A percentile compares a stretch with the other conserved stretches of the same genome.
phyloP scores from a whole-genome alignment of 2,888 invertebrate genomes.

The Sarcophaga carnaria region DNA sequence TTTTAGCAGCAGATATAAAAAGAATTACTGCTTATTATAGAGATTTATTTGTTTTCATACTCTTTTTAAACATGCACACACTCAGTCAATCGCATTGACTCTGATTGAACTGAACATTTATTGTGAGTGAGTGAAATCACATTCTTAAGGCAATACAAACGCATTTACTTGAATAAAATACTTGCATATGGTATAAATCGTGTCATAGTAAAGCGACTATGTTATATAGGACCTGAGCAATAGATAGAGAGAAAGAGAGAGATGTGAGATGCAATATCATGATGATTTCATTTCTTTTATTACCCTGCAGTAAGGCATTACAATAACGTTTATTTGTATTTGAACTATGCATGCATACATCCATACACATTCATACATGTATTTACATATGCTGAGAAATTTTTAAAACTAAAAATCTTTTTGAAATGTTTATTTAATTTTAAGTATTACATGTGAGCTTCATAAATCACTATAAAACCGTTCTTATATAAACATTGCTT shows the following conservation, averaged over 20 bases:
- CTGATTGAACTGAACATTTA: no score
- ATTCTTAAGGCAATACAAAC: background rate
- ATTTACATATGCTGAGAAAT: background rate
- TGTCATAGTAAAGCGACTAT: background rate
- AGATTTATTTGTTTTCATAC: background rate
- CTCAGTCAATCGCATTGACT: no score
- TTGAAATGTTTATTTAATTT: background rate
- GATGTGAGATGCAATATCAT: slow-evolving; percentile 11
- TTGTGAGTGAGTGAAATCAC: background rate
- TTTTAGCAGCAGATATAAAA: background rate
- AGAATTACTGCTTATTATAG: slow-evolving; percentile 10
- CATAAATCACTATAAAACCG: slow-evolving; percentile 28
- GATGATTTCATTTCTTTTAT: background rate
- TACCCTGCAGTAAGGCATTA: background rate
- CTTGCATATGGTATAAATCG: background rate
- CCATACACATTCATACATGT: background rate
- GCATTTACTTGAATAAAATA: background rate
- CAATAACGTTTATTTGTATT: background rate
- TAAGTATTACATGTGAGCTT: slow-evolving; percentile 1
- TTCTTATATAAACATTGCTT: background rate
- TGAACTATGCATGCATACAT: background rate
- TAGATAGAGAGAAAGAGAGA: background rate
- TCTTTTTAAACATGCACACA: background rate
- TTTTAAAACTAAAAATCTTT: slow-evolving; percentile 7
- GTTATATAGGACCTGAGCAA: background rate